Evolutionary conservation across 2,888 invertebrate genomes (phyloP).

Genomic region (Monochamus alternatus): DNA sequence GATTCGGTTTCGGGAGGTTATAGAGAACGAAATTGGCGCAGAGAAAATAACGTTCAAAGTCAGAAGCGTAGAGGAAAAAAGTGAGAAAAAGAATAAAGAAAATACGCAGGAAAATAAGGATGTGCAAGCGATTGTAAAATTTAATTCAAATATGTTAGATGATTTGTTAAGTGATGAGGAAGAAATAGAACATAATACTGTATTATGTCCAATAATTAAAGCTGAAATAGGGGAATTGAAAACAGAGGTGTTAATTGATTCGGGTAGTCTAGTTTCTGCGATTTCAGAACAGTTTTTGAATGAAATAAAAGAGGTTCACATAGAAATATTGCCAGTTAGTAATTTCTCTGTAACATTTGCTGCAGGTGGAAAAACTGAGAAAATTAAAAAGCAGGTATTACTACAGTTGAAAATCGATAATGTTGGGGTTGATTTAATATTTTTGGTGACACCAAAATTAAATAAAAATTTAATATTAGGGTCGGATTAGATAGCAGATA

Average conservation of each 20-base stretch:
- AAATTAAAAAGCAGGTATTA: not conserved
- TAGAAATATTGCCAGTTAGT: not conserved
- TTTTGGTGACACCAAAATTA: conserved; percentile 25
- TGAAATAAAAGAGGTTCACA: not conserved
- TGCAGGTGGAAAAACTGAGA: not conserved
- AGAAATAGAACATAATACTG: not conserved
- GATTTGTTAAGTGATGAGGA: conserved; percentile 11
- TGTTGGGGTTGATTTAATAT: conserved; percentile 6
- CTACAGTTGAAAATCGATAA: not conserved
- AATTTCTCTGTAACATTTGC: conserved; percentile 3
- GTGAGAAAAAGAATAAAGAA: conserved; percentile 7
- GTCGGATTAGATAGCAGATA: conserved; percentile 15
- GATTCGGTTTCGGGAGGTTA: too few species aligned
- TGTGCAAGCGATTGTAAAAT: not conserved
- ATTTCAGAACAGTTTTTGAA: conserved; percentile 29
- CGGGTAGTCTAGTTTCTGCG: conserved; percentile 25
- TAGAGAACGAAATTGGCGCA: too few species aligned
- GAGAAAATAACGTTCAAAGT: too few species aligned
- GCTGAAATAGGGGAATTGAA: not conserved
- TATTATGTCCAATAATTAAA: conserved; percentile 17
- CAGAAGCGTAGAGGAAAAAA: not conserved
- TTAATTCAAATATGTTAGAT: conserved; percentile 1
- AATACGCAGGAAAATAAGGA: not conserved
- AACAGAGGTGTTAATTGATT: conserved; percentile 13
- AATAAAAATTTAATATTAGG: conserved; percentile 25